phyloP scores from a whole-genome alignment of 2,888 invertebrate species.

The Sphaerophoria taeniata region DNA sequence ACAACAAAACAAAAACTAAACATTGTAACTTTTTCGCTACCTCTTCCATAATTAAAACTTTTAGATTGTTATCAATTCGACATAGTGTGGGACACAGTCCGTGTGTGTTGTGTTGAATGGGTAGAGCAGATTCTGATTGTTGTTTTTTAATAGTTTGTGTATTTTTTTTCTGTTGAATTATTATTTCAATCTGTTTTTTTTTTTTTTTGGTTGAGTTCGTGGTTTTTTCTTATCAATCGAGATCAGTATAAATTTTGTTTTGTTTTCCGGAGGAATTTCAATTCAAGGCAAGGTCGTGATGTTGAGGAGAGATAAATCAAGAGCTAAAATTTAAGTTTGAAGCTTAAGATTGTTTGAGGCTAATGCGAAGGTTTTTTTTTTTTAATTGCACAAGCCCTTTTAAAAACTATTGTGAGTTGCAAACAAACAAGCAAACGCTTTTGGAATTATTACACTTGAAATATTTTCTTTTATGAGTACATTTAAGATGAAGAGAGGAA shows the following conservation, averaged over 20 bases:
- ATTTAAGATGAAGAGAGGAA: no score
- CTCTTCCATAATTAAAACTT: constrained; percentile 73
- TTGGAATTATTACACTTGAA: no score
- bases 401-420: no score
- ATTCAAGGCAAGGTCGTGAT: constrained; percentile 69
- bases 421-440: no score
- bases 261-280: constrained; percentile 51
- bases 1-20: background rate
- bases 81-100: constrained; percentile 69
- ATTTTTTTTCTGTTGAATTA: constrained; percentile 42
- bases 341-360: background rate
- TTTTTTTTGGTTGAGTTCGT: constrained; percentile 61
- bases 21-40: constrained; percentile 44
- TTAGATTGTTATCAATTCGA: constrained; percentile 66
- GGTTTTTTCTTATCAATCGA: constrained; percentile 58
- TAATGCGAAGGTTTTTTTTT: background rate
- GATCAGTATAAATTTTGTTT: constrained; percentile 45
- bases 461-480: no score
- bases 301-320: constrained; percentile 37
- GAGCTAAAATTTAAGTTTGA: background rate
- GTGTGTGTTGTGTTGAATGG: constrained; percentile 54
- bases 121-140: constrained; percentile 54
- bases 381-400: no score
- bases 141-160: constrained; percentile 51
- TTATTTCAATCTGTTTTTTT: constrained; percentile 43